phyloP scores from a whole-genome alignment of 2,113 vertebrate genomes.

The Dicentrarchus labrax region DNA sequence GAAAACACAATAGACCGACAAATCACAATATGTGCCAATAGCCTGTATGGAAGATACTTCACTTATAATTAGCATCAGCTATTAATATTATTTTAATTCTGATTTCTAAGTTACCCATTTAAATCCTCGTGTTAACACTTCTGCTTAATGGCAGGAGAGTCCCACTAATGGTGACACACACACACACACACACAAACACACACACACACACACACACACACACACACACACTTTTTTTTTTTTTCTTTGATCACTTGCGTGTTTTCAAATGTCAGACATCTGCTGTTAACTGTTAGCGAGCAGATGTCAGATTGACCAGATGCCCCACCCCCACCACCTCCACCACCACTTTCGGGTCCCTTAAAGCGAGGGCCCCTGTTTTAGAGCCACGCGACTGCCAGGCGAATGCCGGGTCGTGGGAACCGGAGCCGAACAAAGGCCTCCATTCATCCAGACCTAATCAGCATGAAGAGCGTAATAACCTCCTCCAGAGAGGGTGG shows the following conservation, averaged over 20 bases:
- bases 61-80: background rate
- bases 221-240: background rate
- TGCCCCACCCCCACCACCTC: conserved; percentile 69
- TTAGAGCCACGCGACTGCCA: conserved; percentile 90
- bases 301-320: conserved; percentile 89
- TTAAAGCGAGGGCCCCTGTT: conserved; percentile 74
- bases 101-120: too few species aligned
- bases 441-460: conserved; percentile 88
- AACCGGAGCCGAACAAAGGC: conserved; percentile 89
- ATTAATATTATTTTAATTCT: background rate
- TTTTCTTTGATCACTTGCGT: conserved; percentile 52
- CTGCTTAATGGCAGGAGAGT: too few species aligned
- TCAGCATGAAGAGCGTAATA: conserved; percentile 89
- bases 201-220: background rate
- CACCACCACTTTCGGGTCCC: conserved; percentile 32
- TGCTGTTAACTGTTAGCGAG: conserved; percentile 80
- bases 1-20: conserved; percentile 41
- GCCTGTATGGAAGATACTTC: background rate
- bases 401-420: conserved; percentile 90
- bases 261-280: conserved; percentile 83
- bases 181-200: background rate
- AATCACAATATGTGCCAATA: conserved; percentile 15
- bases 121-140: background rate
- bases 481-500: conserved; percentile 82
- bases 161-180: background rate